A percentile compares a stretch with the other conserved stretches of the same genome.
Evolutionary conservation across 2,113 vertebrate genomes (phyloP).

Genomic region (Chaenocephalus aceratus): DNA sequence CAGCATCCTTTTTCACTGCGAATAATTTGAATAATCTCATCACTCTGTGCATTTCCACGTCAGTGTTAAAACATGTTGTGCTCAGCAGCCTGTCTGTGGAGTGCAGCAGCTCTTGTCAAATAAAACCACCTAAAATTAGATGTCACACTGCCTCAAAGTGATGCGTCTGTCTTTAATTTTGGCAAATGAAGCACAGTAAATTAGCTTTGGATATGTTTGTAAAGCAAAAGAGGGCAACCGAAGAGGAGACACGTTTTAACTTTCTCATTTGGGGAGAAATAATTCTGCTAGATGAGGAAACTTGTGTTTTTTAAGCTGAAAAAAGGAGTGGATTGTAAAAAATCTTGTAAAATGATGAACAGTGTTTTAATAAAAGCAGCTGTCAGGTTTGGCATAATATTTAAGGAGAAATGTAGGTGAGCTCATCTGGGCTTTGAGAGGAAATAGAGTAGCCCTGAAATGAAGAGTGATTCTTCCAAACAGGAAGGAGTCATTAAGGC

Average conservation of each 20-base stretch:
- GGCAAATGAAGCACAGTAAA: conserved; percentile 42
- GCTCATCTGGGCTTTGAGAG: conserved; percentile 44
- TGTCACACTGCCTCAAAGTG: conserved; percentile 1
- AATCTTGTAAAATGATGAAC: background rate
- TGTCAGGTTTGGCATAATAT: conserved; percentile 38
- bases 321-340: conserved; percentile 36
- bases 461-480: conserved; percentile 22
- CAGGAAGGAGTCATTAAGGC: conserved; percentile 23
- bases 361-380: conserved; percentile 32
- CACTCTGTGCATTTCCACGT: conserved; percentile 13
- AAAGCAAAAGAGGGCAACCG: conserved; percentile 29
- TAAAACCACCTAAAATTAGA: conserved; percentile 39
- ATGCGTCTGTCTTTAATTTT: conserved; percentile 35
- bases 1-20: conserved; percentile 1
- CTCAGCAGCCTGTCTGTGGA: conserved; percentile 22
- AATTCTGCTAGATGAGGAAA: conserved; percentile 20
- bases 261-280: conserved; percentile 32
- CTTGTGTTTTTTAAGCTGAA: conserved; percentile 5
- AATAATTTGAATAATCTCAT: conserved; percentile 46
- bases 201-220: conserved; percentile 24
- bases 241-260: background rate
- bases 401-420: conserved; percentile 40
- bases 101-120: conserved; percentile 29
- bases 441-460: conserved; percentile 50
- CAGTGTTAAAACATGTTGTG: conserved; percentile 40